phyloP scores from a whole-genome alignment of 2,113 vertebrate genomes.

The Mormyrus lacerda region DNA sequence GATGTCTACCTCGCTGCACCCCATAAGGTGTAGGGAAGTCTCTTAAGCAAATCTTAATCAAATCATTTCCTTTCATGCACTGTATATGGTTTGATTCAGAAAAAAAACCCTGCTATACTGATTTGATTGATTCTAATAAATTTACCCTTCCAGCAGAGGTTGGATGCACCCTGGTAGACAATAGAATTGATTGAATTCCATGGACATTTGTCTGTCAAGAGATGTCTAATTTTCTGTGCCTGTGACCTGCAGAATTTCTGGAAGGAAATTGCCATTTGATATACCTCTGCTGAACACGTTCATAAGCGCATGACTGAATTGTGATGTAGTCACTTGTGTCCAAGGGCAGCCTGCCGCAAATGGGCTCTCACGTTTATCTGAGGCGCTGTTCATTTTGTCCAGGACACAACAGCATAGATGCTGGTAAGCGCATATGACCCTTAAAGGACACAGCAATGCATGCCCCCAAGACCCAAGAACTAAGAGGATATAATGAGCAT shows the following conservation, averaged over 20 bases:
- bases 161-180: neutral
- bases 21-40: neutral
- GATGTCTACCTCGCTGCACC: neutral
- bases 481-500: neutral
- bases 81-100: neutral
- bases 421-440: neutral
- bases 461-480: neutral
- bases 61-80: neutral
- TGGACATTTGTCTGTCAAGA: slow-evolving; percentile 6
- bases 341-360: neutral
- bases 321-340: neutral
- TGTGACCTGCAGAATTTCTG: neutral
- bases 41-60: neutral
- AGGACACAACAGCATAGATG: neutral
- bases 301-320: neutral
- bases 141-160: neutral
- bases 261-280: slow-evolving; percentile 7
- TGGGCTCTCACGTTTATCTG: neutral
- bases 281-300: neutral
- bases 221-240: neutral
- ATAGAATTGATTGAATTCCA: neutral
- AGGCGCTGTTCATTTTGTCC: neutral
- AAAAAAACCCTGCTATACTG: neutral
- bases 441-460: neutral
- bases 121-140: neutral